Evolutionary conservation across 2,113 vertebrate genomes (phyloP).

Genomic region (Nyctibius bracteatus): DNA sequence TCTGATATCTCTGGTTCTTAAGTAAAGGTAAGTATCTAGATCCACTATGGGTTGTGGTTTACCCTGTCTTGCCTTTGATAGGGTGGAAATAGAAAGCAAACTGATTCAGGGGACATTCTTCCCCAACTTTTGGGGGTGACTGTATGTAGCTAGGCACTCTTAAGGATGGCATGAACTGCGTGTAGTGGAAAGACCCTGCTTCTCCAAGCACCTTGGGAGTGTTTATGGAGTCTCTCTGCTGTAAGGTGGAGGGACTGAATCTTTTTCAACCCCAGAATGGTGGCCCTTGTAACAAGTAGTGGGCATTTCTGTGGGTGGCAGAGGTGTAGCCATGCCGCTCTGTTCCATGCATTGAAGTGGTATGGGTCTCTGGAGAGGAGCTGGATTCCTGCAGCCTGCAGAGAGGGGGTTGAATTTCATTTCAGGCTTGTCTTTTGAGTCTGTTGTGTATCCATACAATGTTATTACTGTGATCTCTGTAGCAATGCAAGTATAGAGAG

Average conservation of each 20-base stretch:
- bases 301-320: not conserved
- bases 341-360: not conserved
- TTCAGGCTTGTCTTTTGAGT: not conserved
- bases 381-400: not conserved
- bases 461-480: not conserved
- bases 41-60: not conserved
- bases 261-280: not conserved
- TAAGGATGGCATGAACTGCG: not conserved
- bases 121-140: not conserved
- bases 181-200: not conserved
- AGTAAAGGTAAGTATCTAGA: not conserved
- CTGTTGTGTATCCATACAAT: not conserved
- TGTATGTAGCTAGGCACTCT: not conserved
- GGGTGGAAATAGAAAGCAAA: not conserved
- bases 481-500: not conserved
- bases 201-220: not conserved
- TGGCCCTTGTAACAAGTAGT: not conserved
- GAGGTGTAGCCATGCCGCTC: not conserved
- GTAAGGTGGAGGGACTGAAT: not conserved
- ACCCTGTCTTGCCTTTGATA: not conserved
- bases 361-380: not conserved
- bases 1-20: not conserved
- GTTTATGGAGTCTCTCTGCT: not conserved
- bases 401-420: not conserved
- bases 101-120: not conserved